Evolutionary conservation across 2,113 vertebrate genomes (phyloP).

Genomic region (Geococcyx californianus): DNA sequence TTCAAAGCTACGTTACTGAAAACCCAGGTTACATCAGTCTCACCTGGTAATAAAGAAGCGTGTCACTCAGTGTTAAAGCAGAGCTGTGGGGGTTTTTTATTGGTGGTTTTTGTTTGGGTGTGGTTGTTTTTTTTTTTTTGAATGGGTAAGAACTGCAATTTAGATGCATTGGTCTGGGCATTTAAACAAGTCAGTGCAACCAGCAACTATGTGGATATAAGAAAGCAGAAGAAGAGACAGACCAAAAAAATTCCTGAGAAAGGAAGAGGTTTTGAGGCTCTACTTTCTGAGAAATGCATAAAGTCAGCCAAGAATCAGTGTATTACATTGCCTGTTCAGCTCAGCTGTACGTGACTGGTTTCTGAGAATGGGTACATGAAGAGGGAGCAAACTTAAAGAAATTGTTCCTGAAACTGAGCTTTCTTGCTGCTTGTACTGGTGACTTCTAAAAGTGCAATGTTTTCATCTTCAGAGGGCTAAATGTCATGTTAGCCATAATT

Average conservation of each 20-base stretch:
- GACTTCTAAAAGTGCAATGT: not conserved
- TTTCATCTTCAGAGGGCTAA: not conserved
- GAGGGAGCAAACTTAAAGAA: not conserved
- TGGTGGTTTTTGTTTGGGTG: not conserved
- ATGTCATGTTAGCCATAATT: not conserved
- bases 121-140: not conserved
- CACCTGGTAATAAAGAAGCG: not conserved
- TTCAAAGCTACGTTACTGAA: not conserved
- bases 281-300: not conserved
- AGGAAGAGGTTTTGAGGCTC: not conserved
- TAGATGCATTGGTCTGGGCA: not conserved
- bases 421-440: not conserved
- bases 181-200: not conserved
- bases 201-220: not conserved
- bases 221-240: not conserved
- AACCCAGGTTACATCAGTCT: not conserved
- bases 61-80: not conserved
- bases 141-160: not conserved
- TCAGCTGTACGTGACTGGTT: not conserved
- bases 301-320: not conserved
- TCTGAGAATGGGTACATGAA: not conserved
- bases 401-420: not conserved
- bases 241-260: not conserved
- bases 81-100: not conserved
- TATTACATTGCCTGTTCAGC: not conserved